Evolutionary conservation across 2,797 vertebrate species (phyloP).

Genomic region (Hippoglossus hippoglossus): DNA sequence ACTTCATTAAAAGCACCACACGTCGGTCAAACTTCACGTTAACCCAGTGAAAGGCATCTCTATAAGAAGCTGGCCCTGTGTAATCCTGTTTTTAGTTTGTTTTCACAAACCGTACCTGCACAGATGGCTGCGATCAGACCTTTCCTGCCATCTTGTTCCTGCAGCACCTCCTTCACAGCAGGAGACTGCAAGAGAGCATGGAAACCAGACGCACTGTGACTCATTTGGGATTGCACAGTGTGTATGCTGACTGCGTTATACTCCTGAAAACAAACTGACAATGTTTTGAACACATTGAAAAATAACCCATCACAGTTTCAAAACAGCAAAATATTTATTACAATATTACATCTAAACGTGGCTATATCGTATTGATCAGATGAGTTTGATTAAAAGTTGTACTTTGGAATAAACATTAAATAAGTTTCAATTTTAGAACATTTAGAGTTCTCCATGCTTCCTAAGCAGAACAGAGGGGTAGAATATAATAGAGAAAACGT

Average conservation of each 20-base stretch:
- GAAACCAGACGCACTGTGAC: conserved; percentile 59
- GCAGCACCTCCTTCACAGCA: conserved; percentile 92
- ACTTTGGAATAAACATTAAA: too few species aligned
- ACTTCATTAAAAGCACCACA: conserved; percentile 11
- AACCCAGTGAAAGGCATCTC: not conserved
- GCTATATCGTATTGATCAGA: not conserved
- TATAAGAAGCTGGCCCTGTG: not conserved
- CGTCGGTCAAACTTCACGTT: conserved; percentile 6
- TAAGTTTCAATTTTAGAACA: too few species aligned
- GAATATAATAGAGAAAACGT: not conserved
- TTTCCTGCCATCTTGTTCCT: conserved; percentile 92
- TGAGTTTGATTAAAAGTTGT: too few species aligned
- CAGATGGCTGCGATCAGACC: conserved; percentile 98
- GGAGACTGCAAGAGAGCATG: conserved; percentile 84
- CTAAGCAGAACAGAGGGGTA: too few species aligned
- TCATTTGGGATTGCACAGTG: conserved; percentile 35
- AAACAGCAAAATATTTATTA: not conserved
- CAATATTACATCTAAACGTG: not conserved
- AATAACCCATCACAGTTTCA: not conserved
- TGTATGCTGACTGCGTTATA: conserved; percentile 18
- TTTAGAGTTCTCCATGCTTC: too few species aligned
- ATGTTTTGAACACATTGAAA: conserved; percentile 8
- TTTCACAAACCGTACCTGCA: conserved; percentile 87
- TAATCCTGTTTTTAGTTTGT: conserved; percentile 35
- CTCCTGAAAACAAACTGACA: conserved; percentile 6